Evolutionary conservation across 2,113 vertebrate species (phyloP).

Genomic region (Sceloporus tristichus): DNA sequence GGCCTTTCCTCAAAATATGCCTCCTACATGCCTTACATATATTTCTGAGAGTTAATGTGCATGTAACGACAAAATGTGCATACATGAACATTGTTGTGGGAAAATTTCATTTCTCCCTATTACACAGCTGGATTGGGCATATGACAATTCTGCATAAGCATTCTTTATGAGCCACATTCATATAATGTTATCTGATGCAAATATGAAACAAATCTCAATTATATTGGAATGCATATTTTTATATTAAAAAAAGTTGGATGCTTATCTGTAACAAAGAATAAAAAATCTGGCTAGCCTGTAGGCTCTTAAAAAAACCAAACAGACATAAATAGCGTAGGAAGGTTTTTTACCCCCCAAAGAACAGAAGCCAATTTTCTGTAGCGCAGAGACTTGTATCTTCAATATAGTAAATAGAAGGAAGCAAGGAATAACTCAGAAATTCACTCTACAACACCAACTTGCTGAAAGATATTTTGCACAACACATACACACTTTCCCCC

Average conservation of each 20-base stretch:
- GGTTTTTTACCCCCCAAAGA: constrained; percentile 25
- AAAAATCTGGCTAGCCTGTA: background rate
- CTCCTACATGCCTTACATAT: too few relatives aligned
- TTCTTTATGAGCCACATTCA: background rate
- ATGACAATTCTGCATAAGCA: background rate
- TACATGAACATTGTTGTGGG: too few relatives aligned
- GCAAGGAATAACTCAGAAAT: constrained; percentile 14
- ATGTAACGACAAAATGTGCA: too few relatives aligned
- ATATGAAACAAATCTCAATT: background rate
- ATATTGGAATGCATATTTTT: too few relatives aligned
- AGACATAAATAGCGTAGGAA: constrained; percentile 56
- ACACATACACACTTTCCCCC: constrained; percentile 18
- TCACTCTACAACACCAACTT: constrained; percentile 13
- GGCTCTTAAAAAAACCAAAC: background rate
- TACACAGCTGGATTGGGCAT: background rate
- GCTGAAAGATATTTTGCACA: constrained; percentile 42
- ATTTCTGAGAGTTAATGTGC: too few relatives aligned
- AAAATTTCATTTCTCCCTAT: background rate
- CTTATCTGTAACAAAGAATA: background rate
- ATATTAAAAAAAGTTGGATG: background rate
- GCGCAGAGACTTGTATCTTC: constrained; percentile 51
- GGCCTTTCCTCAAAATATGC: too few relatives aligned
- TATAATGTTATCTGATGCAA: background rate
- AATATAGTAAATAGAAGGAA: constrained; percentile 34
- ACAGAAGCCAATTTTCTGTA: constrained; percentile 54